Evolutionary conservation across 2,888 invertebrate species (phyloP).

Genomic region (Halictus quadricinctus): DNA sequence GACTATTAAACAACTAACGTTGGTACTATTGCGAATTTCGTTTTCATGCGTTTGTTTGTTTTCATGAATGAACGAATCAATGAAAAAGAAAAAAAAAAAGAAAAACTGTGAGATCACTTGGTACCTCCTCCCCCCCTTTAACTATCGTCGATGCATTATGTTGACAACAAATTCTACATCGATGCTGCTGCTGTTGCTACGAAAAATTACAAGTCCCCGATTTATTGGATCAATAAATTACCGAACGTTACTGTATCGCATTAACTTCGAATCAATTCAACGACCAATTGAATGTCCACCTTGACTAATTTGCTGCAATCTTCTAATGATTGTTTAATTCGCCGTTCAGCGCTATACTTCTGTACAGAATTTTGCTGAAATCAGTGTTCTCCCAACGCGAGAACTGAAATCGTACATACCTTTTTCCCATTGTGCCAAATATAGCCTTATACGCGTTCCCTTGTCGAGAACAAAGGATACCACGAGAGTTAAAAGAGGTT

Average conservation of each 20-base stretch:
- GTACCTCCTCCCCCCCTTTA: not conserved
- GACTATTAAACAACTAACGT: constrained; percentile 42
- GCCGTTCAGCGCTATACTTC: not conserved
- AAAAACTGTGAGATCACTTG: not conserved
- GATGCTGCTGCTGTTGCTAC: not conserved
- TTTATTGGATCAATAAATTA: not conserved
- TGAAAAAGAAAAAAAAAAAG: too few species aligned
- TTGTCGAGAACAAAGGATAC: not conserved
- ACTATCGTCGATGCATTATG: not conserved
- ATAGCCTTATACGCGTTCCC: not conserved
- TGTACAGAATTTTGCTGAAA: constrained; percentile 1
- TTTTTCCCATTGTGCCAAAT: not conserved
- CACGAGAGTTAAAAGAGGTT: too few species aligned
- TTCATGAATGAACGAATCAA: not conserved
- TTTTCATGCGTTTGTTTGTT: not conserved
- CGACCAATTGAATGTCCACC: constrained; percentile 1
- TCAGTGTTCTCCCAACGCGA: not conserved
- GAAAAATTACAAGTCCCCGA: not conserved
- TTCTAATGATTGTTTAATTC: constrained; percentile 26
- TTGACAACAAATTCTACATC: not conserved
- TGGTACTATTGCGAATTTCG: constrained; percentile 35
- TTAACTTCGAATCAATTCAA: constrained; percentile 6
- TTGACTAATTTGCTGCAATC: constrained; percentile 10
- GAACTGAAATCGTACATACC: constrained; percentile 12
- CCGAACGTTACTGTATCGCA: constrained; percentile 2